Base-by-base conservation (phyloP, 2,797 vertebrate genomes). In the Hyperoplus immaculatus region DNA sequence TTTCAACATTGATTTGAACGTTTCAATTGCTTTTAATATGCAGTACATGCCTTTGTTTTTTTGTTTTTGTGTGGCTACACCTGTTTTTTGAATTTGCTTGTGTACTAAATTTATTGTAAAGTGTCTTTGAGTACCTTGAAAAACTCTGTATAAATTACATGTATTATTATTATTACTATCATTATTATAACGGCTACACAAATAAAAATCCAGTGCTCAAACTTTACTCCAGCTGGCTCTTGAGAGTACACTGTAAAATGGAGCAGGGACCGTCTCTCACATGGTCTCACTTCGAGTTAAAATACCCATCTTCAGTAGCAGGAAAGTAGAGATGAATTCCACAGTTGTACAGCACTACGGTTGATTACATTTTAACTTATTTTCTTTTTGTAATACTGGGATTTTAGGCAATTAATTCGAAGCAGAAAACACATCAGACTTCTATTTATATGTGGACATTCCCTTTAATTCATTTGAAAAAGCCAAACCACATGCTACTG, bases 401-500 rank as follows among this genome's bases (percentile, higher is more conserved):
- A 29, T 58, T 10, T 69, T 66, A 47, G 62, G 21, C 43, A 38
- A 18, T 72, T 73, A 85, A 77, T 81, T 29, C 65, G 63, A 49
- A 75, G 56, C 58, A 72, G 73, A 47, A 29, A 69, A 77, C 68
- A 78, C 80, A 84, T 81, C 72, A 86, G 86, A 81, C 55, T 64
- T 68, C 42, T 64, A 71, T 88, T 82, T 56, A 62, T 78, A 51
- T 46, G 43, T 8, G 1, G 60, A 63, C 39, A 59, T 68, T 72
- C 2, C 41, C 74, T 79, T 85, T 78, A 69, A 75, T 84, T 77
- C 15, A 65, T 47, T 61, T 73, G 51, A 81, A 77, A 88, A 77
- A 88, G 74, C 57, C 46, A 75, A 83, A 87, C 61, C 78, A 86
- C 65, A 83, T 84, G 80, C 57, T 39, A 41, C 42, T 29, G 56